Evolutionary conservation across 2,888 invertebrate genomes (phyloP).

Genomic region (Adelognathus sp.): DNA sequence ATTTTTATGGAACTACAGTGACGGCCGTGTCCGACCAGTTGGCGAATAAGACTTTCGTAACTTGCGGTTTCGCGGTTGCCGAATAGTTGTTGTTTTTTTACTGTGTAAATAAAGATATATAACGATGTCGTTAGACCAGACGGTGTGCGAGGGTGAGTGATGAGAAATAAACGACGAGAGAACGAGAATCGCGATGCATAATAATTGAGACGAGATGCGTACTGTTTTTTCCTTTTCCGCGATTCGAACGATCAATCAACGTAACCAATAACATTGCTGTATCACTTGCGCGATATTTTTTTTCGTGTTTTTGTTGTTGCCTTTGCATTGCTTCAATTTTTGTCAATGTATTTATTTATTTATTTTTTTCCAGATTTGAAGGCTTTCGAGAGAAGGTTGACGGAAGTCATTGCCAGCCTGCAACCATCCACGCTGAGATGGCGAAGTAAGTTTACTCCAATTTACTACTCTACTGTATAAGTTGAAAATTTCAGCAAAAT

Average conservation of each 20-base stretch:
- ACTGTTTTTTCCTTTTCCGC: neutral
- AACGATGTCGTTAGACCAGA: conserved; percentile 91
- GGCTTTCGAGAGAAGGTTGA: conserved; percentile 97
- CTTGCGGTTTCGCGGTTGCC: neutral
- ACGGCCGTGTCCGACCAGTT: no score
- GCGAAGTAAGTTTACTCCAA: conserved; percentile 89
- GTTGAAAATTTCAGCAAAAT: no score
- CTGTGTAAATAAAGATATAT: conserved; percentile 55
- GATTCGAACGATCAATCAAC: conserved; percentile 11
- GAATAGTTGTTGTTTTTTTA: conserved; percentile 25
- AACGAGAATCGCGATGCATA: conserved; percentile 12
- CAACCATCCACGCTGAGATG: conserved; percentile 97
- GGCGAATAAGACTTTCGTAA: neutral
- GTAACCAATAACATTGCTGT: conserved; percentile 43
- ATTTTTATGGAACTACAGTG: neutral
- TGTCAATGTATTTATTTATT: conserved; percentile 51
- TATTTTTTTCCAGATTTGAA: conserved; percentile 91
- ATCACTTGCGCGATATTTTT: neutral
- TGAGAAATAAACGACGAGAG: conserved; percentile 28
- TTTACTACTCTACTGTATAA: conserved; percentile 22
- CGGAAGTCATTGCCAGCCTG: conserved; percentile 97
- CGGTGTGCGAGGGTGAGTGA: conserved; percentile 93
- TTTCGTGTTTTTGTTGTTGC: neutral
- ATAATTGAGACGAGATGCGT: neutral
- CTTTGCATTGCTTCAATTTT: neutral